Conservation (phyloP, 2,888 invertebrate genomes). For the Agonopterix alstromeriana region DNA sequence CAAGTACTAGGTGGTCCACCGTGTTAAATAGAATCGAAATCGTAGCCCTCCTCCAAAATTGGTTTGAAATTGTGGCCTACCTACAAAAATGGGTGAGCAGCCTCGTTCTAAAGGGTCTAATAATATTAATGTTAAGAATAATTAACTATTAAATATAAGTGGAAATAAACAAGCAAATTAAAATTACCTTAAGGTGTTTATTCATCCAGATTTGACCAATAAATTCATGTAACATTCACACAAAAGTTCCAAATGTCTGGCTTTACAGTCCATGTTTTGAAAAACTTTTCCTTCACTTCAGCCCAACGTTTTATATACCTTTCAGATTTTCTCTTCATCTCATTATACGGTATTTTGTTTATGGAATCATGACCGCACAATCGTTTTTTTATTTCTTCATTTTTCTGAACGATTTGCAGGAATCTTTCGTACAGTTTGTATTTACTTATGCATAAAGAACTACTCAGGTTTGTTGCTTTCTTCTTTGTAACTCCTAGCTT, state of each 20-base stretch:
- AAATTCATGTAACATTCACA: neutral
- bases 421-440: constrained; percentile 70
- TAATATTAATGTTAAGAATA: no score
- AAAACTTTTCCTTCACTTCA: constrained; percentile 58
- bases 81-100: no score
- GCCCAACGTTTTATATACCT: constrained; percentile 51
- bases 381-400: constrained; percentile 26
- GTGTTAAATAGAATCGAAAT: no score
- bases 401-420: constrained; percentile 42
- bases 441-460: constrained; percentile 74
- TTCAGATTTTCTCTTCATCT: constrained; percentile 51
- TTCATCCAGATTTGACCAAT: no score
- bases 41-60: no score
- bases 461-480: constrained; percentile 47
- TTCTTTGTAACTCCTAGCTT: constrained; percentile 88
- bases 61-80: no score
- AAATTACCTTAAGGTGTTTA: no score
- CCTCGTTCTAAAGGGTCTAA: no score
- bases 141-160: neutral
- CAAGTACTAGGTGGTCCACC: no score
- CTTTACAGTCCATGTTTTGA: constrained; percentile 75
- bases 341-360: constrained; percentile 41
- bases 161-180: no score
- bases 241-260: constrained; percentile 67
- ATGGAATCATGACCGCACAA: constrained; percentile 22